A percentile compares a stretch with the other conserved stretches of the same genome.
Evolutionary conservation across 2,888 invertebrate genomes (phyloP).

Genomic region (Lasioglossum villosulum): DNA sequence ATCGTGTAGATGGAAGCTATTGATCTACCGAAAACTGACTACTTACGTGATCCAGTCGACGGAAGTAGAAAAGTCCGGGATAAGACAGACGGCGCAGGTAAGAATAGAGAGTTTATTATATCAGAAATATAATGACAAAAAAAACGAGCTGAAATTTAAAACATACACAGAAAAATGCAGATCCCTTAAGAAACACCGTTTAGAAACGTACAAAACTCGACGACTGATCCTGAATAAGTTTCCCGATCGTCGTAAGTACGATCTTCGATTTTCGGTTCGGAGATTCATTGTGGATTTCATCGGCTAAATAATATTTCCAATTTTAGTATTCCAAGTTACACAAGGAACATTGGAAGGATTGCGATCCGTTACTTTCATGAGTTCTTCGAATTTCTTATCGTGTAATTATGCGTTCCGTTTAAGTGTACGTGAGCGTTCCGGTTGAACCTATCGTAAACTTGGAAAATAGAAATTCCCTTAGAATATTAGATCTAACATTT

Average conservation of each 20-base stretch:
- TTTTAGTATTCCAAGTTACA: background rate
- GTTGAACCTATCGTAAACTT: background rate
- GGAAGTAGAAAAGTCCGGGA: constrained; percentile 4
- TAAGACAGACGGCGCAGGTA: constrained; percentile 43
- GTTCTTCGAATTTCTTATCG: background rate
- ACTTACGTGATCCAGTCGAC: background rate
- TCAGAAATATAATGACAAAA: constrained; percentile 53
- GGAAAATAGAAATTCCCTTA: background rate
- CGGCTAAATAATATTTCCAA: background rate
- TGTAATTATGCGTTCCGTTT: background rate
- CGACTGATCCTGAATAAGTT: constrained; percentile 23
- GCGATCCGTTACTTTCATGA: background rate
- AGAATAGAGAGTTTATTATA: constrained; percentile 62
- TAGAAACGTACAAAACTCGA: constrained; percentile 48
- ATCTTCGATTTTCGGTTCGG: constrained; percentile 22
- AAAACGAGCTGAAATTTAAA: constrained; percentile 37
- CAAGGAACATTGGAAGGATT: background rate
- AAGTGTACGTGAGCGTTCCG: background rate
- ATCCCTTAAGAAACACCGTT: constrained; percentile 22
- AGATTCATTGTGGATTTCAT: background rate
- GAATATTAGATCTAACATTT: background rate
- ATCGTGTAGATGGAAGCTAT: background rate
- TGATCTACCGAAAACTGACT: background rate
- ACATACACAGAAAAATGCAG: constrained; percentile 40
- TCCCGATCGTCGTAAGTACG: constrained; percentile 40